Evolutionary conservation across 2,113 vertebrate genomes (phyloP), one percentile per base, ranked within the genome.

Genomic region (Pomatostomus ruficeps): DNA sequence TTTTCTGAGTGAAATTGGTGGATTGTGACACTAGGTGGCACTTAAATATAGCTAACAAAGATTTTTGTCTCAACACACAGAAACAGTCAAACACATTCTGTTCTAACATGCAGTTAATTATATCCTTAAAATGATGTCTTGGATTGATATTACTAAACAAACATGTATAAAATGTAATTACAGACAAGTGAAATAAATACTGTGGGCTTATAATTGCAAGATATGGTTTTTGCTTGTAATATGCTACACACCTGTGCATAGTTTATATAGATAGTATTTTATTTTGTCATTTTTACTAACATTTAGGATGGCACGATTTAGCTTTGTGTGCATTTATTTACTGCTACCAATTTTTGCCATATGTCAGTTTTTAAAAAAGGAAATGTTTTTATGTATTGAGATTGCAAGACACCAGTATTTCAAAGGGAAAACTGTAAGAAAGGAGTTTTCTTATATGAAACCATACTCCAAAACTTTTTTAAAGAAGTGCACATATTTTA

Each of bases 1-100:
- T 36, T 68, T 95, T 67, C 40, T 48, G 91, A 77, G 59, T 38
- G 67, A 96, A 96, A 91, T 87, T 72, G 66, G 75, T 96, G 95
- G 83, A 61, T 94, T 96, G 63, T 89, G 97, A 97, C 98, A 95
- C 98, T 98, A 98, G 98, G 87, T 98, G 98, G 98, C 98, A 98
- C 96, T 98, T 97, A 95, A 98, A 97, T 96, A 98, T 97, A 98
- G 89, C 97, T 95, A 97, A 98, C 93, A 67, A 86, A 95, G 78
- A 77, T 67, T 88, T 88, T 89, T 65, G 31, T 66, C 59, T 81
- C 75, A 89, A 88, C 82, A 78, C 71, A 54, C 66, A 85, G 89
- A 95, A 96, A 11, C 84, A 97, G 76, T 86, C 92, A 94, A 95
- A 83, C 81, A 72, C 83, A 89, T 97, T 97, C 85, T 97, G 92